These are phyloP conservation scores for Eleutherodactylus coqui DNA, from an alignment of 2,797 vertebrate genomes.

Conservation along the genomic window DNA sequence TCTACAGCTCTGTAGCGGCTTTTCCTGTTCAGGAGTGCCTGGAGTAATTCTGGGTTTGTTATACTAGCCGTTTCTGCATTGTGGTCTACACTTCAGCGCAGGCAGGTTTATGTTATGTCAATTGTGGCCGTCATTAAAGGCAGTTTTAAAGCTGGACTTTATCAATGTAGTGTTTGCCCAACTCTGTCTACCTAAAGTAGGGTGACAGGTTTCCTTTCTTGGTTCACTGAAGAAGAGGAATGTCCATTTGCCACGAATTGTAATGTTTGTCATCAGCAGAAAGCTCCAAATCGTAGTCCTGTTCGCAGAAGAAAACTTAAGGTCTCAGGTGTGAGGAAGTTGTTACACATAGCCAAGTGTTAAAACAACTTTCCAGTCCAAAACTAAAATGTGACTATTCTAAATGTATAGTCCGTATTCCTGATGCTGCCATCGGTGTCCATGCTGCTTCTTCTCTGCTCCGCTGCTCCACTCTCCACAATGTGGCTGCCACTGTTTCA, in stretches of 20 bases:
- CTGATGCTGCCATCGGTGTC: too few species aligned
- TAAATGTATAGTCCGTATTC: too few species aligned
- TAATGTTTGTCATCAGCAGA: background rate
- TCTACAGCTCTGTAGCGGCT: slow-evolving; percentile 46
- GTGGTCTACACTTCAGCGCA: slow-evolving; percentile 25
- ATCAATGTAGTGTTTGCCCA: background rate
- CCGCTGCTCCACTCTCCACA: too few species aligned
- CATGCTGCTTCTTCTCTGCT: too few species aligned
- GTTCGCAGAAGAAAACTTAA: background rate
- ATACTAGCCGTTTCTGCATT: slow-evolving; percentile 37
- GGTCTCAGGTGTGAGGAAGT: background rate
- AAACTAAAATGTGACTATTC: too few species aligned
- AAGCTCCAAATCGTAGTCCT: background rate
- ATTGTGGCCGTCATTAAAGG: background rate
- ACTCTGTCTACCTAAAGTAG: background rate
- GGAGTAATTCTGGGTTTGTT: slow-evolving; percentile 50
- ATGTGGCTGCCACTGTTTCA: too few species aligned
- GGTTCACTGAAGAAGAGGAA: background rate
- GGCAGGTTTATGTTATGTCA: slow-evolving; percentile 16
- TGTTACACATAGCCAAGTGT: background rate
- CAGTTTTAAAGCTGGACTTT: background rate
- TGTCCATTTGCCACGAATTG: background rate
- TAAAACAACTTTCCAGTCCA: too few species aligned
- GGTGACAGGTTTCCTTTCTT: background rate
- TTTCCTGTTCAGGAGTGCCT: slow-evolving; percentile 59